A percentile compares a stretch with the other conserved stretches of the same genome.
Evolutionary conservation across 2,888 invertebrate species (phyloP).

Genomic region (Aspidiotus rigidus): DNA sequence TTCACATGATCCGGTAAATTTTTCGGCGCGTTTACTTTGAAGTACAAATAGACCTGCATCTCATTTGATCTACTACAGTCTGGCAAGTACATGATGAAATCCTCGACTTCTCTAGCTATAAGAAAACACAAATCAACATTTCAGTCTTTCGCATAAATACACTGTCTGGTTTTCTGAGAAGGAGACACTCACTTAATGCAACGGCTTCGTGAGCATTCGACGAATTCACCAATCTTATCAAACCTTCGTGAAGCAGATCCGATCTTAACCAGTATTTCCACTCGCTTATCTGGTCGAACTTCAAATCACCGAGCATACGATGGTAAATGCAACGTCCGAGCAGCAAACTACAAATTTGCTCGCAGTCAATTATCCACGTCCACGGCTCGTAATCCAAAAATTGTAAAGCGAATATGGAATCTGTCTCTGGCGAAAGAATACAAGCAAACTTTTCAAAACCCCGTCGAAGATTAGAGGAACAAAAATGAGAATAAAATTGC

Average conservation of each 20-base stretch:
- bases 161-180: no score
- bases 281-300: slow-evolving; percentile 5
- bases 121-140: background rate
- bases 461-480: no score
- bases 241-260: slow-evolving; percentile 23
- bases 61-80: background rate
- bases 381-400: slow-evolving; percentile 40
- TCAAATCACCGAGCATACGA: slow-evolving; percentile 13
- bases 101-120: slow-evolving; percentile 19
- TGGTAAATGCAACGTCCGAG: slow-evolving; percentile 49
- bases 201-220: background rate
- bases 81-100: slow-evolving; percentile 5
- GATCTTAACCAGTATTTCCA: slow-evolving; percentile 23
- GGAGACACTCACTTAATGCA: background rate
- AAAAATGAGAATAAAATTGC: no score
- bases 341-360: slow-evolving; percentile 51
- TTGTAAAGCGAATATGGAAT: slow-evolving; percentile 8
- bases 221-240: slow-evolving; percentile 7
- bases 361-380: slow-evolving; percentile 54
- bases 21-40: slow-evolving; percentile 15
- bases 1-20: slow-evolving; percentile 15
- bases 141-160: no score
- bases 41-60: slow-evolving; percentile 7
- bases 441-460: background rate
- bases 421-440: slow-evolving; percentile 8